Conservation (phyloP, 2,797 vertebrate species). For the Prionace glauca region DNA sequence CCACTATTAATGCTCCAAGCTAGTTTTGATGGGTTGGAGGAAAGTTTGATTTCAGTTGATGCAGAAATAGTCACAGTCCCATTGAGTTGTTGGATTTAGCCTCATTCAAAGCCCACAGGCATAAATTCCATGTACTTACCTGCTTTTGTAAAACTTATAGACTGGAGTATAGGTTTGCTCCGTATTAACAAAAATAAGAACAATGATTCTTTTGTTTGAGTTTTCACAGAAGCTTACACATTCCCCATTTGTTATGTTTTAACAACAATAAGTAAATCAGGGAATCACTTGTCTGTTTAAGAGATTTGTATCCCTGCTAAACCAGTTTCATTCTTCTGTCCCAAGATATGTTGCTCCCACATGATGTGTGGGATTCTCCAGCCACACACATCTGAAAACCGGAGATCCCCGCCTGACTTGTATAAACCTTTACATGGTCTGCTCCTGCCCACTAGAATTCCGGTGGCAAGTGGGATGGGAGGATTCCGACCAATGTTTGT, state of each 20-base stretch:
- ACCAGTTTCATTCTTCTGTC: not conserved
- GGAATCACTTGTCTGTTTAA: not conserved
- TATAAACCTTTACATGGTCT: too few species aligned
- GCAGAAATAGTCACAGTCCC: not conserved
- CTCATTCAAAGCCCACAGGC: not conserved
- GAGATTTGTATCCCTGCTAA: not conserved
- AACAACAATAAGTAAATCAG: not conserved
- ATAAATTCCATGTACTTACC: constrained; percentile 3
- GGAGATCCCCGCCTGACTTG: too few species aligned
- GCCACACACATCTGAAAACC: too few species aligned
- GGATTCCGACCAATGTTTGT: not conserved
- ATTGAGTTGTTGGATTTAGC: not conserved
- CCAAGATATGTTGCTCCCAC: not conserved
- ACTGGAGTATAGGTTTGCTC: not conserved
- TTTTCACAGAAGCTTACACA: not conserved
- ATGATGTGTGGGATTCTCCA: too few species aligned
- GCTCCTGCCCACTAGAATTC: too few species aligned
- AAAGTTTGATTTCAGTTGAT: not conserved
- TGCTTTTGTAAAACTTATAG: not conserved
- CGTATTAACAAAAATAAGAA: not conserved
- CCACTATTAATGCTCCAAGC: not conserved
- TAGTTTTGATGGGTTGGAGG: not conserved
- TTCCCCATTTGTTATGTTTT: constrained; percentile 18
- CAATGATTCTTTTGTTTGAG: constrained; percentile 1
- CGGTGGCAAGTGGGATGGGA: too few species aligned